Percentiles rank a stretch among this genome's conserved stretches.
Conservation (phyloP, 2,797 vertebrate genomes). For the Acanthurus lineatus region DNA sequence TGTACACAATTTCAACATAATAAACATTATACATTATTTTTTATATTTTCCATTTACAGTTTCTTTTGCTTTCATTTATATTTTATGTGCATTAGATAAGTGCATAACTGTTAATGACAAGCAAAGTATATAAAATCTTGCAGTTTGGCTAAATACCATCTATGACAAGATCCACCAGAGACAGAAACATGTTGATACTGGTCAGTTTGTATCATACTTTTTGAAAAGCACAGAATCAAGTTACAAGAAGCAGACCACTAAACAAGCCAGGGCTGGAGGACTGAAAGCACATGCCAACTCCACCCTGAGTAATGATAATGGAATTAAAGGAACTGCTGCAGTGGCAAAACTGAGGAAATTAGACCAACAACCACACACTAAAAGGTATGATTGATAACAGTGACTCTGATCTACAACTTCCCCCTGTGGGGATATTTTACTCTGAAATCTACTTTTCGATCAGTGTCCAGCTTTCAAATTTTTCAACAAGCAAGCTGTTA, state of each 20-base stretch:
- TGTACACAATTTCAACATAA: too few relatives aligned
- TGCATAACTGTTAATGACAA: not conserved
- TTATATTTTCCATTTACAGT: too few relatives aligned
- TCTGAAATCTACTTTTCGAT: not conserved
- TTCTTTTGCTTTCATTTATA: too few relatives aligned
- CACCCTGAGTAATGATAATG: slow-evolving; percentile 66
- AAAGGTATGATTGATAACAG: not conserved
- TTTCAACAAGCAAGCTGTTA: too few relatives aligned
- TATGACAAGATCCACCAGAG: not conserved
- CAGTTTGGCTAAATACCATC: not conserved
- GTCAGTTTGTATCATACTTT: slow-evolving; percentile 15
- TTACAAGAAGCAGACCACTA: slow-evolving; percentile 32
- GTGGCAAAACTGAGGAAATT: slow-evolving; percentile 22
- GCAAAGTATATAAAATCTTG: not conserved
- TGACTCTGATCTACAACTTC: not conserved
- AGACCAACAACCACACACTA: not conserved
- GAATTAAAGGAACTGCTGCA: slow-evolving; percentile 56
- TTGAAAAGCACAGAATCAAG: slow-evolving; percentile 22
- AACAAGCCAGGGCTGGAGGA: slow-evolving; percentile 49
- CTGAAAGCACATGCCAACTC: slow-evolving; percentile 52
- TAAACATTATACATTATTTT: too few relatives aligned
- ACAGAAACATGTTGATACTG: slow-evolving; percentile 45
- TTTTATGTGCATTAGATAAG: not conserved
- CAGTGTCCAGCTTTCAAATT: not conserved
- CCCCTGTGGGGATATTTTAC: not conserved